These are phyloP conservation scores for Sesamia nonagrioides DNA, from an alignment of 1,140 invertebrate genomes.

Conservation along the genomic window DNA sequence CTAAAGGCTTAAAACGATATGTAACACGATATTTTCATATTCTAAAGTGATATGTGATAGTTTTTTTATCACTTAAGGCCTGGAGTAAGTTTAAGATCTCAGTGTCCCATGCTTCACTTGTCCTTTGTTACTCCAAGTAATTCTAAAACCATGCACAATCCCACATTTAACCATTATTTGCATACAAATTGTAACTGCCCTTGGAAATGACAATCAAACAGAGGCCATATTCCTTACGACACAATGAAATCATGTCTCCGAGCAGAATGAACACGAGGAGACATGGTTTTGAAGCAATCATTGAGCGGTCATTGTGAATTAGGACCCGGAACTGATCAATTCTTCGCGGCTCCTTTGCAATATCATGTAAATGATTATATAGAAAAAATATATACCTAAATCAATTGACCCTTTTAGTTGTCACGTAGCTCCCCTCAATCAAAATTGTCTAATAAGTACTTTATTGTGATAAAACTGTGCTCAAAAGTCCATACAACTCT, in stretches of 20 bases:
- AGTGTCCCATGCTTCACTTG: constrained; percentile 47
- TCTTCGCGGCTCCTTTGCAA: constrained; percentile 58
- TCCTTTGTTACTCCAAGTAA: constrained; percentile 24
- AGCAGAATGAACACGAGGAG: too few species aligned
- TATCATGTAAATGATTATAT: constrained; percentile 37
- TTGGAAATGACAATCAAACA: constrained; percentile 23
- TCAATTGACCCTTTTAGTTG: constrained; percentile 18
- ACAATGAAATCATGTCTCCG: too few species aligned
- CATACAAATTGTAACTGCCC: constrained; percentile 44
- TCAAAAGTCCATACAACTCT: constrained; percentile 48
- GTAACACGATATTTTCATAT: constrained; percentile 83
- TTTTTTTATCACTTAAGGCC: constrained; percentile 72
- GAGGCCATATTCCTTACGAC: too few species aligned
- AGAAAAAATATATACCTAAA: neutral
- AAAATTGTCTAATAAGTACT: constrained; percentile 45
- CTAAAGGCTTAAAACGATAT: constrained; percentile 73
- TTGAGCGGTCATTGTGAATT: too few species aligned
- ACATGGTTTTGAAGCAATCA: too few species aligned
- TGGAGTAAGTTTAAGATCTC: constrained; percentile 55
- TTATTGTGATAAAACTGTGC: constrained; percentile 48
- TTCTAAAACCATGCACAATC: constrained; percentile 31
- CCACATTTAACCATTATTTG: constrained; percentile 26
- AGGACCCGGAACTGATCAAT: constrained; percentile 18
- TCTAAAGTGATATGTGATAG: constrained; percentile 84
- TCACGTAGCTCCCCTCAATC: constrained; percentile 42